Conservation (phyloP, 35 echinoderm and acorn worm genomes). For the Hemicentrotus pulcherrimus region DNA sequence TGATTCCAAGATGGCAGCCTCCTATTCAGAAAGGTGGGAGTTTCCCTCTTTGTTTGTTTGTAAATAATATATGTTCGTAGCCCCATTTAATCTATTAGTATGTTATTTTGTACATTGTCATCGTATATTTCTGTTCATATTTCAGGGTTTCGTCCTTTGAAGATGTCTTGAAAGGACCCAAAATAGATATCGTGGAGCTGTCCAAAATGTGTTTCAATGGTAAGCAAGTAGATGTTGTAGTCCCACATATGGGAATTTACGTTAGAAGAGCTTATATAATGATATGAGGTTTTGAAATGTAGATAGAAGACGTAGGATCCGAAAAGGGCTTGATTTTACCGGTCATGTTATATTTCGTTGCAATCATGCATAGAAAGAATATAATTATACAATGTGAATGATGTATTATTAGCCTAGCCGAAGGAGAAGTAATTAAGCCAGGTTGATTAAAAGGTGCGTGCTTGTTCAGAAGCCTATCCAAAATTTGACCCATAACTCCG, state of each 20-base stretch:
- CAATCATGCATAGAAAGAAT: too few relatives aligned
- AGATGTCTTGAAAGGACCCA: slow-evolving; percentile 59
- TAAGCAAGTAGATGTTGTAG: neutral
- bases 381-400: too few relatives aligned
- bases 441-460: too few relatives aligned
- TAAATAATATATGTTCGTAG: neutral
- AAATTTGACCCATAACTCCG: too few relatives aligned
- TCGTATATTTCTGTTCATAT: neutral
- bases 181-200: slow-evolving; percentile 62
- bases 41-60: neutral
- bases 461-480: too few relatives aligned
- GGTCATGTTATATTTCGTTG: too few relatives aligned
- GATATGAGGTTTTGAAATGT: too few relatives aligned
- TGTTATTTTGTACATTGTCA: neutral
- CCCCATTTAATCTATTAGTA: neutral
- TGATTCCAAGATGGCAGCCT: slow-evolving; percentile 33
- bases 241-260: neutral
- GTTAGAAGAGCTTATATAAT: neutral
- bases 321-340: too few relatives aligned
- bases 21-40: slow-evolving; percentile 36
- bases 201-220: slow-evolving; percentile 71
- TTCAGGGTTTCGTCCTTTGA: slow-evolving; percentile 65
- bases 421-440: too few relatives aligned
- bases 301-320: too few relatives aligned
- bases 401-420: too few relatives aligned